Evolutionary conservation across 2,113 vertebrate species (phyloP).

Genomic region (Neolamprologus devosi): DNA sequence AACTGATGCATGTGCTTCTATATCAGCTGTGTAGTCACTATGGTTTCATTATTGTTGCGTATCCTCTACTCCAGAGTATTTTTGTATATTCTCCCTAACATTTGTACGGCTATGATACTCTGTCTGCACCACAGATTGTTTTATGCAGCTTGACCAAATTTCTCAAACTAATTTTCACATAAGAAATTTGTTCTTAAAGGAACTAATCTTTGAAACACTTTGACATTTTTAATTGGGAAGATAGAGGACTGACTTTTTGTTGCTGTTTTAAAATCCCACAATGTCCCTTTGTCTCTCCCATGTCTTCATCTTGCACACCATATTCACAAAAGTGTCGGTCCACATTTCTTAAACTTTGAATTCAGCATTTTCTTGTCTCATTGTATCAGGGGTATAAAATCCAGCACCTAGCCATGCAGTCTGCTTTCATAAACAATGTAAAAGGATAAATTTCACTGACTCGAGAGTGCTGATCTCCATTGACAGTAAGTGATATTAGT

Average conservation of each 20-base stretch:
- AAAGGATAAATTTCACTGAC: not conserved
- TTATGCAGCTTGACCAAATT: not conserved
- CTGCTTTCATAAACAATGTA: fast-evolving
- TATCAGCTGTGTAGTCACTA: not conserved
- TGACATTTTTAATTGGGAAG: not conserved
- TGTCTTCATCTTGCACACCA: not conserved
- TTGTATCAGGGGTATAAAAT: not conserved
- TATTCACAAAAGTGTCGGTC: not conserved
- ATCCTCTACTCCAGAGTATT: not conserved
- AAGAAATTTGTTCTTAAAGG: not conserved
- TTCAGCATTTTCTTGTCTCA: not conserved
- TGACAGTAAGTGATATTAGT: not conserved
- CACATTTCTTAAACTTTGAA: not conserved
- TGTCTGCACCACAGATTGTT: not conserved
- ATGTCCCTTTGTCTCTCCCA: not conserved
- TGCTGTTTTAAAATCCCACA: not conserved
- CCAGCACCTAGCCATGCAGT: not conserved
- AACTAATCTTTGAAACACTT: fast-evolving
- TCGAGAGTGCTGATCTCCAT: not conserved
- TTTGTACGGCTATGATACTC: not conserved
- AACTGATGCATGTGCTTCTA: fast-evolving
- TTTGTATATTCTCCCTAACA: not conserved
- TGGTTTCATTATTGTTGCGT: fast-evolving
- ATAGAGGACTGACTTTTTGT: not conserved
- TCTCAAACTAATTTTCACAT: not conserved